A percentile compares a stretch with the other conserved stretches of the same genome.
These are phyloP conservation scores for Acanthosepion pharaonis DNA, from an alignment of 2,888 invertebrate species.

Conservation along the genomic window DNA sequence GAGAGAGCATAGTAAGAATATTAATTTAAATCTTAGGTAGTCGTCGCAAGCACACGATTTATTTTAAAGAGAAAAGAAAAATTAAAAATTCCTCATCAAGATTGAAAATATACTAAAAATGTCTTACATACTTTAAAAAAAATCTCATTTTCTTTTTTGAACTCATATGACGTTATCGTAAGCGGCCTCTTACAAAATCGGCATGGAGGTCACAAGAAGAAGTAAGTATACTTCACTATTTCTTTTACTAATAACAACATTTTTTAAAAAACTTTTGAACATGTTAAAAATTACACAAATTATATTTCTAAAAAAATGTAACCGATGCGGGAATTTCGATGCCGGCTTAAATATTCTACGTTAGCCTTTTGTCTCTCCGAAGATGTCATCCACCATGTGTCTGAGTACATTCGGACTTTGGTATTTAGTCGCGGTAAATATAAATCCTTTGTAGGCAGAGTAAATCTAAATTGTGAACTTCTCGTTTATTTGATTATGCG, in stretches of 20 bases:
- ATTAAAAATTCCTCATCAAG: not conserved
- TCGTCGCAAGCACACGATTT: not conserved
- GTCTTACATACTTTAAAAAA: not conserved
- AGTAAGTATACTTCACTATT: slow-evolving; percentile 53
- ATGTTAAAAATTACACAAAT: not conserved
- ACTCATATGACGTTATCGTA: slow-evolving; percentile 48
- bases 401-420: not conserved
- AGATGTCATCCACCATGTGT: not conserved
- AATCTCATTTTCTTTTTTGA: not conserved
- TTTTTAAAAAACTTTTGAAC: not conserved
- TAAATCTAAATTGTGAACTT: too few relatives aligned
- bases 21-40: not conserved
- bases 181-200: slow-evolving; percentile 52
- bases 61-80: not conserved
- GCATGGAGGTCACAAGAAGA: slow-evolving; percentile 61
- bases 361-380: not conserved
- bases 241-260: not conserved
- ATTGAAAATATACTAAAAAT: not conserved
- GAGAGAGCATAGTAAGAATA: not conserved
- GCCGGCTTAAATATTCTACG: not conserved
- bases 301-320: not conserved
- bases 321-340: not conserved
- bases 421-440: not conserved
- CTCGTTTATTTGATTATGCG: too few relatives aligned
- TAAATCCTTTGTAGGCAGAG: not conserved